A percentile compares a stretch with the other conserved stretches of the same genome.
Evolutionary conservation across 2,888 invertebrate species (phyloP).

Genomic region (Stenodera caucasica): DNA sequence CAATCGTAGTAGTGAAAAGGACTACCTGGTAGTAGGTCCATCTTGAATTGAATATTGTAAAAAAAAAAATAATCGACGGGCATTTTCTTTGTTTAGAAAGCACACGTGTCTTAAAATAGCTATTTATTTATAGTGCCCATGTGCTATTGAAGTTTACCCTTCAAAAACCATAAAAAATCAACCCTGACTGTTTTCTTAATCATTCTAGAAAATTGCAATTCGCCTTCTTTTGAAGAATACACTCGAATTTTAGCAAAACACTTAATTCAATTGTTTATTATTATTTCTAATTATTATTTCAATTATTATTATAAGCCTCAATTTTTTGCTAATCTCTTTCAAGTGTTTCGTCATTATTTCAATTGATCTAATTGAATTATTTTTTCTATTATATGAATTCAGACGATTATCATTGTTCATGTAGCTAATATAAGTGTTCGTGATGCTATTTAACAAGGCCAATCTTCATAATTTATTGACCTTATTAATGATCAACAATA

Average conservation of each 20-base stretch:
- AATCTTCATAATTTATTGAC: slow-evolving; percentile 26
- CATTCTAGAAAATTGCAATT: neutral
- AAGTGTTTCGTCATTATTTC: neutral
- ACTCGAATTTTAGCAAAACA: too few species aligned
- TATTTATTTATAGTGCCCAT: slow-evolving; percentile 12
- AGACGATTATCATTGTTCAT: too few species aligned
- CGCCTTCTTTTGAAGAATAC: neutral
- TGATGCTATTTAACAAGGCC: slow-evolving; percentile 27
- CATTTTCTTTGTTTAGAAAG: slow-evolving; percentile 26
- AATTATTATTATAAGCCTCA: too few species aligned
- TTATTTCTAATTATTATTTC: too few species aligned
- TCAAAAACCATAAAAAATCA: neutral
- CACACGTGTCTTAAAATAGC: slow-evolving; percentile 22
- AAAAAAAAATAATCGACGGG: slow-evolving; percentile 22
- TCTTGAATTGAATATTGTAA: slow-evolving; percentile 20
- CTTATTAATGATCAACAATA: neutral
- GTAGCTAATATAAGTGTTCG: too few species aligned
- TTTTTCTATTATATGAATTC: slow-evolving; percentile 4
- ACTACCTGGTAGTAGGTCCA: slow-evolving; percentile 15
- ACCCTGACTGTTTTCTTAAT: too few species aligned
- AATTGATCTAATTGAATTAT: neutral
- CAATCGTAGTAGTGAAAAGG: slow-evolving; percentile 25
- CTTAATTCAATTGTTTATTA: too few species aligned
- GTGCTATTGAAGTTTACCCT: neutral
- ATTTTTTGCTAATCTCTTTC: too few species aligned